Evolutionary conservation across 2,888 invertebrate species (phyloP).

Genomic region (Dysmachus trigonus): DNA sequence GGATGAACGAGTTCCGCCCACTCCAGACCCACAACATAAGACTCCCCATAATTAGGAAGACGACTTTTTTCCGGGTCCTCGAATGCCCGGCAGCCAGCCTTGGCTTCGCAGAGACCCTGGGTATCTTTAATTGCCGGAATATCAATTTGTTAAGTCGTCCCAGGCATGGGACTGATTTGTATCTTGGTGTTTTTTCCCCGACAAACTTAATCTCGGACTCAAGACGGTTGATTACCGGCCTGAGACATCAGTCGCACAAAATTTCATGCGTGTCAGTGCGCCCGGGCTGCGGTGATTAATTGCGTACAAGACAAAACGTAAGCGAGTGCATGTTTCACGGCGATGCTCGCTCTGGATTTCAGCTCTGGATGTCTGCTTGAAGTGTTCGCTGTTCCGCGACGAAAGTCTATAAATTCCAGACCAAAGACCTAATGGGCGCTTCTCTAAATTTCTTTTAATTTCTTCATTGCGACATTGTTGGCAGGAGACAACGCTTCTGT

Average conservation of each 20-base stretch:
- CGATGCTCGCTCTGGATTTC: not conserved
- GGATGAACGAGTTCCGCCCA: not conserved
- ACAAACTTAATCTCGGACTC: not conserved
- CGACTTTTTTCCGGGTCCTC: not conserved
- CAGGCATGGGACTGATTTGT: not conserved
- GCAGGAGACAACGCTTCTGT: not conserved
- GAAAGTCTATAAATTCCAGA: constrained; percentile 18
- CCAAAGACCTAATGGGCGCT: not conserved
- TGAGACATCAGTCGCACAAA: constrained; percentile 7
- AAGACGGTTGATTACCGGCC: not conserved
- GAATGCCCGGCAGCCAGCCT: not conserved
- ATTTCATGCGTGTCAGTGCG: constrained; percentile 15
- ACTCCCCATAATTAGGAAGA: constrained; percentile 16
- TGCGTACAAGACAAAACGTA: constrained; percentile 4
- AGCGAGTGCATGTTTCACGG: not conserved
- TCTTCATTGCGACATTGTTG: not conserved
- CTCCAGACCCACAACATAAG: not conserved
- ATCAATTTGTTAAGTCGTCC: not conserved
- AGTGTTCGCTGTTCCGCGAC: not conserved
- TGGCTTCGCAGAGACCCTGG: not conserved
- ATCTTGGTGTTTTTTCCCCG: not conserved
- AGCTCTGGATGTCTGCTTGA: not conserved
- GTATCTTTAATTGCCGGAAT: constrained; percentile 24
- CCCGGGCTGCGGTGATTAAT: constrained; percentile 14
- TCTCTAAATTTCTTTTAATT: constrained; percentile 2